Conservation (phyloP, 2,113 vertebrate species). For the Galeopterus variegatus region DNA sequence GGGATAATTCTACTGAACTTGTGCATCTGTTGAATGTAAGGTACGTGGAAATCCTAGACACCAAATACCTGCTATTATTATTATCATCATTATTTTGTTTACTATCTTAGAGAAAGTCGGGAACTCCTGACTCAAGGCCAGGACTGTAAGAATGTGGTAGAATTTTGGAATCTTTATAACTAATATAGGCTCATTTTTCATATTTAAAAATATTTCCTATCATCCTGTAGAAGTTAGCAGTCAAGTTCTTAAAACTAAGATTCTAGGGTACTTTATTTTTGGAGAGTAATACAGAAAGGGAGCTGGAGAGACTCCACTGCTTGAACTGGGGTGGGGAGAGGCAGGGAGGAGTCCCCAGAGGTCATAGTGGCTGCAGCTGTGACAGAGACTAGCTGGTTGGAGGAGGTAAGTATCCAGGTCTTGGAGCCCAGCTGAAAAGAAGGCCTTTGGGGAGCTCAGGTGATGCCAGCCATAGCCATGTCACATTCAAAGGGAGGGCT, state of each 20-base stretch:
- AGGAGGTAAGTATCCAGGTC: background rate
- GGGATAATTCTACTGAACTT: background rate
- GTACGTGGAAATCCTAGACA: background rate
- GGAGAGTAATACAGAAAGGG: background rate
- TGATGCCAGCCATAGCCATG: background rate
- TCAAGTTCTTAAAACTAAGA: background rate
- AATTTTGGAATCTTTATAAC: slow-evolving; percentile 7
- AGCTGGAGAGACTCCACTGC: background rate
- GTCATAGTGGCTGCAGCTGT: background rate
- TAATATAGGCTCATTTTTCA: background rate
- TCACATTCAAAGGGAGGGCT: background rate
- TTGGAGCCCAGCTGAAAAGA: background rate
- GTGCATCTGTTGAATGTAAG: background rate
- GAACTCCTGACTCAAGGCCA: background rate
- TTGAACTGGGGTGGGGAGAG: background rate
- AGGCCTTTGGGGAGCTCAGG: background rate
- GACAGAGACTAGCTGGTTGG: background rate
- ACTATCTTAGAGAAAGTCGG: background rate
- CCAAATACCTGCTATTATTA: background rate
- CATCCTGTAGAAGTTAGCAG: background rate
- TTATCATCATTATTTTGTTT: background rate
- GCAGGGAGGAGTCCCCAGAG: background rate
- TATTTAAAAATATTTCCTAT: background rate
- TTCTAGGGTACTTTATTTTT: background rate
- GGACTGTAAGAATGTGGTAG: background rate